Conservation (phyloP, 2,888 invertebrate genomes). For the Andrena bicolor region DNA sequence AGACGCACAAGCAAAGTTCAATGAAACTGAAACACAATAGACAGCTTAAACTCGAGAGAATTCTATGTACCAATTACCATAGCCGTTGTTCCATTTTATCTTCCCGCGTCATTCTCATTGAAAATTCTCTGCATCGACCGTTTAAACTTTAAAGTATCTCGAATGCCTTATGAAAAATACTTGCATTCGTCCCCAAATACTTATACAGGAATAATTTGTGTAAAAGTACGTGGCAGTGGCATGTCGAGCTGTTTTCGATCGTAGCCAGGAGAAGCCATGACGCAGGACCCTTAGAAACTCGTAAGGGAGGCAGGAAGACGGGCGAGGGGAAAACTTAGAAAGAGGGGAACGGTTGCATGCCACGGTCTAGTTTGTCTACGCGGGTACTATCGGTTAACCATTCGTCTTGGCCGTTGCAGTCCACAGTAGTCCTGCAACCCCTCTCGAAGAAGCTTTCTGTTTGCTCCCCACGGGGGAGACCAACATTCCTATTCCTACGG, state of each 20-base stretch:
- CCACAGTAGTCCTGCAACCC: constrained; percentile 49
- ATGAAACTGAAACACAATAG: no score
- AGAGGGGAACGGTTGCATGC: constrained; percentile 67
- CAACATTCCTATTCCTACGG: constrained; percentile 64
- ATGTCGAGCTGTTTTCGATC: not conserved
- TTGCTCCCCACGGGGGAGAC: constrained; percentile 52
- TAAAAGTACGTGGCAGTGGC: not conserved
- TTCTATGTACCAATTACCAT: no score
- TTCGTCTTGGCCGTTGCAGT: constrained; percentile 72
- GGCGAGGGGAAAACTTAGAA: constrained; percentile 10
- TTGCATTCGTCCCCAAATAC: no score
- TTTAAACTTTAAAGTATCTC: not conserved
- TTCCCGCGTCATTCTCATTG: not conserved
- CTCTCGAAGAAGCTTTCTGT: constrained; percentile 44
- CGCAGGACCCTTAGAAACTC: not conserved
- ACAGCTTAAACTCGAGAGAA: no score
- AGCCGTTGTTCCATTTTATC: no score
- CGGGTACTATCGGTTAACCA: constrained; percentile 77
- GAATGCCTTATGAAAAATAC: not conserved
- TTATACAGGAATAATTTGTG: no score
- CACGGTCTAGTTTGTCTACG: constrained; percentile 72
- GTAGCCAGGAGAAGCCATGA: not conserved
- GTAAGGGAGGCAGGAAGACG: not conserved
- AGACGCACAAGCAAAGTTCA: no score
- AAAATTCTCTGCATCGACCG: no score